These are phyloP conservation scores for Chrysolina haemoptera DNA, from an alignment of 2,888 invertebrate genomes.

Conservation along the genomic window DNA sequence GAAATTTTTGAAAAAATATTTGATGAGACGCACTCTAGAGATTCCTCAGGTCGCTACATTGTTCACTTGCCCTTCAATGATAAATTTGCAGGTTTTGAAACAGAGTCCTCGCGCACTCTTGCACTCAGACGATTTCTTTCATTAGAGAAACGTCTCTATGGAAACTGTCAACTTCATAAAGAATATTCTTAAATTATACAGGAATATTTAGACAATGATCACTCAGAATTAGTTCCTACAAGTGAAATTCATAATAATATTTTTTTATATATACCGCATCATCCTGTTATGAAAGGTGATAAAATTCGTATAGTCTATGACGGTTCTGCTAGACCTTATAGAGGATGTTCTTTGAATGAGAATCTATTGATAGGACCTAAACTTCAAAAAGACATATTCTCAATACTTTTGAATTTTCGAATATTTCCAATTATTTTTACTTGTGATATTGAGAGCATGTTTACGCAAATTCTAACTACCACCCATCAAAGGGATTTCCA, in stretches of 20 bases:
- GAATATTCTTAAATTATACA: neutral
- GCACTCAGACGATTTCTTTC: neutral
- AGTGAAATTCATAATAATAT: too few species aligned
- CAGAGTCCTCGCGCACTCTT: neutral
- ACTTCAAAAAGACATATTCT: conserved; percentile 8
- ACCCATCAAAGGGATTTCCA: neutral
- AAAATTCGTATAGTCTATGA: neutral
- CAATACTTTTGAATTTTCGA: neutral
- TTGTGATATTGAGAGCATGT: neutral
- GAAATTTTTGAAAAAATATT: neutral
- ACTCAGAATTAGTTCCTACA: neutral
- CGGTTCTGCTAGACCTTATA: too few species aligned
- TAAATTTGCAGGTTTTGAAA: neutral
- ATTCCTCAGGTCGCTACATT: neutral
- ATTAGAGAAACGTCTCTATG: neutral
- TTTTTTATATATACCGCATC: neutral
- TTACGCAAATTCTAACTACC: conserved; percentile 12
- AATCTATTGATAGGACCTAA: neutral
- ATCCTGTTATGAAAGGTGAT: neutral
- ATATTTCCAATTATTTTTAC: neutral
- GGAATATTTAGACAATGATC: neutral
- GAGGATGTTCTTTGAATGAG: neutral
- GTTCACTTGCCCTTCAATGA: conserved; percentile 1
- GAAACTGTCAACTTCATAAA: neutral
- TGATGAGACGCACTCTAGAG: neutral